Evolutionary conservation across 2,888 invertebrate genomes (phyloP), one percentile per base, ranked within the genome.

Genomic region (Lasioglossum calceatum): DNA sequence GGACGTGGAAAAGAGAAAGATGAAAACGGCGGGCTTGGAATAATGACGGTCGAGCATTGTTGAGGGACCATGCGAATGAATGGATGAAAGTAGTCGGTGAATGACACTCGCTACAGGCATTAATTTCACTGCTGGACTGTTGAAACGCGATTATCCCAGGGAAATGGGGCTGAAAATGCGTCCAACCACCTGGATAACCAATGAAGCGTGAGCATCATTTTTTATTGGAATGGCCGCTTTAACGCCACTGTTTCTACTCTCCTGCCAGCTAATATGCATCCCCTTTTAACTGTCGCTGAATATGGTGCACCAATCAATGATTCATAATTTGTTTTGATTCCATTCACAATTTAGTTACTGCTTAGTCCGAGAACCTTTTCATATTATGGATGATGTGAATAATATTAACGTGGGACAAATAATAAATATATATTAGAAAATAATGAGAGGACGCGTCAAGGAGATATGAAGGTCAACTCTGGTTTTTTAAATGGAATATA

Each of bases 31-130:
- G 19, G 71, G 16, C 23, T 44, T 4, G 50, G 47, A 42, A 70
- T 83, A 79, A 79, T 79, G 84, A 75, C 58, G 44, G 74, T 73
- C 32, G 42, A n/a, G 39, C 70, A 70, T 70, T 70, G 70, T 42
- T 23, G 12, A 1, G n/a, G 67, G 58, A 61, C 73, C 36, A 14
- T 12, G 39, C 10, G 70, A 12, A 70, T 42, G 70, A 70, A 70
- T 70, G 70, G 23, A 42, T 70, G 12, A 70, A 39, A 23, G 42
- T 70, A 14, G 39, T 70, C n/a, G n/a, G 36, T 5, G 70, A 39
- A 70, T 70, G 70, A n/a, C n/a, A 39, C 67, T 67, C 36, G 36
- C 36, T 67, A 67, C 67, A 36, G 36, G 36, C 36, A 67, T 67
- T 67, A 36, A 36, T 67, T 67, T 67, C 67, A 36, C 36, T 36